phyloP scores from a whole-genome alignment of 2,888 invertebrate genomes.

The Acrocyrtus sp. region DNA sequence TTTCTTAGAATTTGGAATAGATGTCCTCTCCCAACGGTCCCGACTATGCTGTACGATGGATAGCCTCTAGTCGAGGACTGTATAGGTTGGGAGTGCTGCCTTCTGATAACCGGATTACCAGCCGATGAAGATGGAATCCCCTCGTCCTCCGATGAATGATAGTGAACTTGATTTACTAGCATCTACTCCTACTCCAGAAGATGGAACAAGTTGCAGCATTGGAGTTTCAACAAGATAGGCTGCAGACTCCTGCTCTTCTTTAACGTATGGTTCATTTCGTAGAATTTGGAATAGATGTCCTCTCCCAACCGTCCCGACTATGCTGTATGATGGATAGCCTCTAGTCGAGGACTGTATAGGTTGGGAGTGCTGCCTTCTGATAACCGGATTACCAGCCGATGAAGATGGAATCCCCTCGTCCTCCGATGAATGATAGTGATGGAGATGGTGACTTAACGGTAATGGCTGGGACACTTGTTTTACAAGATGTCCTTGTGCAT shows the following conservation, averaged over 20 bases:
- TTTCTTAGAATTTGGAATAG: conserved; percentile 45
- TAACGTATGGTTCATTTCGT: conserved; percentile 43
- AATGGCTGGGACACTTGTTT: conserved; percentile 62
- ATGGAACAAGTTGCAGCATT: conserved; percentile 56
- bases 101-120: conserved; percentile 55
- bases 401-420: conserved; percentile 34
- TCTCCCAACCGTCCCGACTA: conserved; percentile 40
- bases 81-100: conserved; percentile 61
- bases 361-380: conserved; percentile 61
- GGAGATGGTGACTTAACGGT: conserved; percentile 56
- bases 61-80: conserved; percentile 31
- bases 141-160: conserved; percentile 45
- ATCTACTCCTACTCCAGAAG: too few species aligned
- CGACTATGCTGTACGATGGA: conserved; percentile 36
- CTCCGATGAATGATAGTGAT: conserved; percentile 41
- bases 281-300: conserved; percentile 48
- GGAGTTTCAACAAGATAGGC: conserved; percentile 47
- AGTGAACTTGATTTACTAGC: too few species aligned
- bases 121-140: conserved; percentile 20
- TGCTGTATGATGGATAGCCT: conserved; percentile 34
- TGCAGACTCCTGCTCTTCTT: conserved; percentile 50
- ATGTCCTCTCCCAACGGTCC: conserved; percentile 44
- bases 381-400: conserved; percentile 50
- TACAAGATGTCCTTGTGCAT: conserved; percentile 58
- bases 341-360: conserved; percentile 44